Base-by-base conservation (phyloP, 2,113 vertebrate species). In the Chrysemys picta region DNA sequence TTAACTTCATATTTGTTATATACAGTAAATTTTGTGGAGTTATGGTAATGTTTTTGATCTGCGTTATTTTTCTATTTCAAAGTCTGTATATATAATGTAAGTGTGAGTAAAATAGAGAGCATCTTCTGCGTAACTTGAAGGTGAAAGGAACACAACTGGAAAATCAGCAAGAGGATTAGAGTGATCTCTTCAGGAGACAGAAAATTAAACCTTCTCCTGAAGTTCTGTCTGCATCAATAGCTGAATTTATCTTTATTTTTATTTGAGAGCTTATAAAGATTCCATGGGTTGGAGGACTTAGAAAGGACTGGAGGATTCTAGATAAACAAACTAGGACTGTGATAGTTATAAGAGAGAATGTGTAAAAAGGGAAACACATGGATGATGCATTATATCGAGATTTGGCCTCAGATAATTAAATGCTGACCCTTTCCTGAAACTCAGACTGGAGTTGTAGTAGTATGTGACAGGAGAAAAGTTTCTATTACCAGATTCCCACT, bases 311-410 rank as follows among this genome's bases (percentile, higher is more conserved):
- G 2, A 13, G 92, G 0, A 0, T 52, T 93, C 79, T 35, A 86
- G 87, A 84, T 22, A 86, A 93, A 65, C 1, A 49, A 8, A 4
- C 88, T 3, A 8, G 88, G 4, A 84, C 42, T 14, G 11, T 78
- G 42, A 0, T 5, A 62, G 2, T 3, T 49, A 76, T 10, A 47
- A 9, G 75, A 2, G 1, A 21, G 24, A 31, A 93, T 31, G 76
- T 45, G 0, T 11, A 10, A 1, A 62, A 75, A 1, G 5, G 69
- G 5, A 3, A 75, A 85, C 11, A 80, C 0, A 0, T 25, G 53
- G 13, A 12, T 4, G 38, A 3, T 1, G 1, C 25, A 52, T 4
- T n/a, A 75, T 75, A 87, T 10, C 3, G 45, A 84, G n/a, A 62
- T 3, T 9, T 52, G 78, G 35, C 45, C 52, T 56, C 47, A 57